Percentiles rank a stretch among this genome's conserved stretches.
These are phyloP conservation scores for Grantiella picta DNA, from an alignment of 2,113 vertebrate genomes.

Conservation along the genomic window DNA sequence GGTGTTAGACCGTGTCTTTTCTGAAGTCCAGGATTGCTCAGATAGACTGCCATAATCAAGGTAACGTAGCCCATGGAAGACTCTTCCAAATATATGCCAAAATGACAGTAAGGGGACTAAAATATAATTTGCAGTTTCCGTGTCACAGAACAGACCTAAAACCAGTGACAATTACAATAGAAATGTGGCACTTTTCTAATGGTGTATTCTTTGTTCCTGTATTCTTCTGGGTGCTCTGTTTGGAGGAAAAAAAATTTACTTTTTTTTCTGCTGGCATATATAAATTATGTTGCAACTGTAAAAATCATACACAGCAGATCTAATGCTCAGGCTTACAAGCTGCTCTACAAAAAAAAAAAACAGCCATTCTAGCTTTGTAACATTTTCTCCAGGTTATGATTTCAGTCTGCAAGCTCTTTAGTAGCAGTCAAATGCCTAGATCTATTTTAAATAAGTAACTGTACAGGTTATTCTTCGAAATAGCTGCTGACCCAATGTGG, in stretches of 20 bases:
- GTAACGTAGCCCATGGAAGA: background rate
- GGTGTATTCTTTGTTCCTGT: background rate
- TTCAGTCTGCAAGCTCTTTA: background rate
- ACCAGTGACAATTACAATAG: background rate
- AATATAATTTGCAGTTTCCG: background rate
- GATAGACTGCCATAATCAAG: background rate
- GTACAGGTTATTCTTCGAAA: background rate
- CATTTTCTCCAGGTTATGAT: background rate
- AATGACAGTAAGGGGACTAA: background rate
- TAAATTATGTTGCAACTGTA: background rate
- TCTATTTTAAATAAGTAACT: background rate
- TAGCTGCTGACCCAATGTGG: background rate
- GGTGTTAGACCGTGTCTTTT: background rate
- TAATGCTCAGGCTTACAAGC: background rate
- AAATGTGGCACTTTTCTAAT: background rate
- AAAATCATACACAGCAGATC: background rate
- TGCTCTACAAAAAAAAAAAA: background rate
- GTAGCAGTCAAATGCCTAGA: background rate
- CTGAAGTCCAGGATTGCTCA: background rate
- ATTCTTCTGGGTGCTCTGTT: background rate
- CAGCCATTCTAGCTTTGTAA: background rate
- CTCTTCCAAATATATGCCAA: background rate
- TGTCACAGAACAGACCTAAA: background rate
- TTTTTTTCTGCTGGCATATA: background rate
- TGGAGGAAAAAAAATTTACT: background rate